These are phyloP conservation scores for Drosophila ogumai DNA, from an alignment of 1,140 invertebrate genomes.

Conservation along the genomic window DNA sequence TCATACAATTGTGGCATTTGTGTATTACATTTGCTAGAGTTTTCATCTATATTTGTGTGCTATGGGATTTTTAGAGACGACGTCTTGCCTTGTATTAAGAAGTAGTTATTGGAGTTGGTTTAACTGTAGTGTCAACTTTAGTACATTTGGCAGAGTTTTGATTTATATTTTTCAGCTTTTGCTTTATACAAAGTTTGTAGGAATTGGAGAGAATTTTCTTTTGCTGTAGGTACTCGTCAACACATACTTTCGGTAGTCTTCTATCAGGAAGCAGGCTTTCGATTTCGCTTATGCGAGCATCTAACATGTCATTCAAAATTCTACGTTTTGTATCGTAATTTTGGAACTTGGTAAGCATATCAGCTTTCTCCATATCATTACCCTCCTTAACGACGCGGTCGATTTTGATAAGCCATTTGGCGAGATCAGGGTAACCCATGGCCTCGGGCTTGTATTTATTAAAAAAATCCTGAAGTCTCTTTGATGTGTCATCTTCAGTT, in stretches of 20 bases:
- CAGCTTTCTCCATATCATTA: rapidly evolving
- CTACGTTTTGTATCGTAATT: not conserved
- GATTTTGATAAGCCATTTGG: not conserved
- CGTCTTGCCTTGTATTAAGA: no score
- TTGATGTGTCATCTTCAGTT: no score
- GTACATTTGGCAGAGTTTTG: not conserved
- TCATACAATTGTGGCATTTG: no score
- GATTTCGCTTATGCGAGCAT: not conserved
- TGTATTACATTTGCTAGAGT: not conserved
- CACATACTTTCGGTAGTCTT: not conserved
- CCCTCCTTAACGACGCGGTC: not conserved
- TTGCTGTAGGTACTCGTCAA: not conserved
- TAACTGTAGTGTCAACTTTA: no score
- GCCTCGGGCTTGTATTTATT: rapidly evolving
- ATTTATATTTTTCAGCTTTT: rapidly evolving
- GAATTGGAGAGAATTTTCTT: not conserved
- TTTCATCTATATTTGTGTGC: rapidly evolving
- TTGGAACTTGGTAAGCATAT: not conserved
- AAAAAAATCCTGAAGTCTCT: not conserved
- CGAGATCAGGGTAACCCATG: not conserved
- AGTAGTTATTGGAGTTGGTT: no score
- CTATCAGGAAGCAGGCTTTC: not conserved
- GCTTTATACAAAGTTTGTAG: not conserved
- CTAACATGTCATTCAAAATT: not conserved
- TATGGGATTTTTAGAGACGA: no score